Conservation (phyloP, 1,140 invertebrate genomes). For the Maniola jurtina region DNA sequence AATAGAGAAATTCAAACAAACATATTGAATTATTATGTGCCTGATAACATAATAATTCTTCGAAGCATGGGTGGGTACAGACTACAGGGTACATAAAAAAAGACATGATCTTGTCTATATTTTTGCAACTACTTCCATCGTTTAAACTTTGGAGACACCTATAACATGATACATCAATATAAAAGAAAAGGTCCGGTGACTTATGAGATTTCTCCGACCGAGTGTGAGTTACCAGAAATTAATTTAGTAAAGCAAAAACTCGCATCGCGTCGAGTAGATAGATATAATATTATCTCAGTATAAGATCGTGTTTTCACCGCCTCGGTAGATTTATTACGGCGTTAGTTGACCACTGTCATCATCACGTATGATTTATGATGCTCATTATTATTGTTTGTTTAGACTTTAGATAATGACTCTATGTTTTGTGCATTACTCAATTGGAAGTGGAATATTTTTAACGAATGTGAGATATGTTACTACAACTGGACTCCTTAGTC, state of each 20-base stretch:
- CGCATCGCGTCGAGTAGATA: not conserved
- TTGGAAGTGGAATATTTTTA: not conserved
- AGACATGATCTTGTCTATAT: not conserved
- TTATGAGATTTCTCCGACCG: constrained; percentile 3
- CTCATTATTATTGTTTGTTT: constrained; percentile 12
- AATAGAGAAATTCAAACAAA: no score
- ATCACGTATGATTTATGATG: constrained; percentile 18
- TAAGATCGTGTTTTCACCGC: constrained; percentile 17
- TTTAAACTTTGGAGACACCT: not conserved
- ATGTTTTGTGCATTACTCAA: not conserved
- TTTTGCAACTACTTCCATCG: not conserved
- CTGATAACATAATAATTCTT: no score
- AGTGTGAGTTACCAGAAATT: constrained; percentile 11
- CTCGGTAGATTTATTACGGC: constrained; percentile 19
- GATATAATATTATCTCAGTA: constrained; percentile 5
- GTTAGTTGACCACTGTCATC: constrained; percentile 15
- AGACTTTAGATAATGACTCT: constrained; percentile 7
- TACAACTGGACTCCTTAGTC: no score
- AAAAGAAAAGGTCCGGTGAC: not conserved
- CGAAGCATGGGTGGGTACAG: no score
- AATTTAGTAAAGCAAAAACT: constrained; percentile 17
- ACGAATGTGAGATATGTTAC: no score
- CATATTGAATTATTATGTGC: no score
- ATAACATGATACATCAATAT: constrained; percentile 1
- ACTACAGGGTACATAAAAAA: no score